phyloP scores from a whole-genome alignment of 2,113 vertebrate species.

The Ammospiza caudacuta region DNA sequence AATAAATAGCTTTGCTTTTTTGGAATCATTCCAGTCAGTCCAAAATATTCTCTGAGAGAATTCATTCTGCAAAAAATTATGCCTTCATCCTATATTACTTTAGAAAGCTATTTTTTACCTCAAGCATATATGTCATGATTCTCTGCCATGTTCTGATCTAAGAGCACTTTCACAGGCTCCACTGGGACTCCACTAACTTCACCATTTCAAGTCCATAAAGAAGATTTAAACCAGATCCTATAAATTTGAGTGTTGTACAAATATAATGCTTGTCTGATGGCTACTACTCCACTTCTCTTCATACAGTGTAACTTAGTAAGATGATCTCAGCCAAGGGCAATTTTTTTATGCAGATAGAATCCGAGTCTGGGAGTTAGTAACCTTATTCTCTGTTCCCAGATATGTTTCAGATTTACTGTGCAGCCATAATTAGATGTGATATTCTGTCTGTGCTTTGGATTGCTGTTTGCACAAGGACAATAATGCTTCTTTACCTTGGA shows the following conservation, averaged over 20 bases:
- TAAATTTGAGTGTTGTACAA: conserved; percentile 3
- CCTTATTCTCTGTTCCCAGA: background rate
- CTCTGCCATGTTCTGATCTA: background rate
- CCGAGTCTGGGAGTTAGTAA: background rate
- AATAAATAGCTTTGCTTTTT: background rate
- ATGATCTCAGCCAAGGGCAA: background rate
- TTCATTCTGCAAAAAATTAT: conserved; percentile 3
- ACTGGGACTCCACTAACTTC: background rate
- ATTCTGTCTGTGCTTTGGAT: background rate
- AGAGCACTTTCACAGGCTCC: background rate
- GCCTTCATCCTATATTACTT: background rate
- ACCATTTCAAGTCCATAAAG: background rate
- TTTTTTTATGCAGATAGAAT: background rate
- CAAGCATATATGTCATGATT: background rate
- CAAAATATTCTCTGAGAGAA: background rate
- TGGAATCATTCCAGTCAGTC: background rate
- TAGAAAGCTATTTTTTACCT: background rate
- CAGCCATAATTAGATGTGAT: background rate
- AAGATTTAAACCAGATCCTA: conserved; percentile 40
- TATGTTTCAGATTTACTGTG: conserved; percentile 11
- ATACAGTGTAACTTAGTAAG: background rate
- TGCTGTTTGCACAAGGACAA: background rate
- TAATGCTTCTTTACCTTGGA: background rate
- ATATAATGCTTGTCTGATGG: background rate
- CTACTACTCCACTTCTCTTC: background rate